phyloP scores from a whole-genome alignment of 2,113 vertebrate species.

The Machaerirhynchus nigripectus region DNA sequence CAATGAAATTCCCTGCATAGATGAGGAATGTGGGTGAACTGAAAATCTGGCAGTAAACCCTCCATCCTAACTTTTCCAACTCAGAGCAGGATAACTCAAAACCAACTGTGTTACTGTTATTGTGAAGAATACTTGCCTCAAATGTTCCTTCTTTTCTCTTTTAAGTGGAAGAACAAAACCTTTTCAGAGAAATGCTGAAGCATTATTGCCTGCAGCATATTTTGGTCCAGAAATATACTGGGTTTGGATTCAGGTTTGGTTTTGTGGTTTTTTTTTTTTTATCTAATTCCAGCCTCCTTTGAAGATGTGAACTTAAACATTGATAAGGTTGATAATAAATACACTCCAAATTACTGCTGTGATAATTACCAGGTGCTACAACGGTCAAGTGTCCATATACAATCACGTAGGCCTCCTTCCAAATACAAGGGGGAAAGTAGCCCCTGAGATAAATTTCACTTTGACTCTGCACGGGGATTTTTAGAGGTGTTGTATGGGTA shows the following conservation, averaged over 20 bases:
- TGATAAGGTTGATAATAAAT: background rate
- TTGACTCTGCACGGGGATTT: background rate
- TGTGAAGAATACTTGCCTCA: background rate
- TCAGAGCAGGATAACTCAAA: background rate
- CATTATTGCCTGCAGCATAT: background rate
- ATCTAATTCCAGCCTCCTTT: background rate
- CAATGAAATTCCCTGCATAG: background rate
- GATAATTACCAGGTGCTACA: background rate
- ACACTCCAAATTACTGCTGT: background rate
- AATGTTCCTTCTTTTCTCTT: background rate
- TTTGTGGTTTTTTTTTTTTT: background rate
- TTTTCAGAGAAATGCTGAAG: background rate
- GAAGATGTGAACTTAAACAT: background rate
- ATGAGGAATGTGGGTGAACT: background rate
- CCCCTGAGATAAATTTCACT: background rate
- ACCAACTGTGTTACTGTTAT: background rate
- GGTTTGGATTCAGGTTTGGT: background rate
- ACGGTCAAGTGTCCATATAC: background rate
- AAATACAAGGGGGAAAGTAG: background rate
- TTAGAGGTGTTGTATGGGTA: background rate
- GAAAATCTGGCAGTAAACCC: background rate
- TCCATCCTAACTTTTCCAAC: background rate
- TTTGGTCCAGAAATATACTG: background rate
- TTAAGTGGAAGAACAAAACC: background rate
- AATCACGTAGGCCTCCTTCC: background rate